Percentiles rank a stretch among this genome's conserved stretches.
Evolutionary conservation across 2,113 vertebrate genomes (phyloP).

Genomic region (Felis chaus): DNA sequence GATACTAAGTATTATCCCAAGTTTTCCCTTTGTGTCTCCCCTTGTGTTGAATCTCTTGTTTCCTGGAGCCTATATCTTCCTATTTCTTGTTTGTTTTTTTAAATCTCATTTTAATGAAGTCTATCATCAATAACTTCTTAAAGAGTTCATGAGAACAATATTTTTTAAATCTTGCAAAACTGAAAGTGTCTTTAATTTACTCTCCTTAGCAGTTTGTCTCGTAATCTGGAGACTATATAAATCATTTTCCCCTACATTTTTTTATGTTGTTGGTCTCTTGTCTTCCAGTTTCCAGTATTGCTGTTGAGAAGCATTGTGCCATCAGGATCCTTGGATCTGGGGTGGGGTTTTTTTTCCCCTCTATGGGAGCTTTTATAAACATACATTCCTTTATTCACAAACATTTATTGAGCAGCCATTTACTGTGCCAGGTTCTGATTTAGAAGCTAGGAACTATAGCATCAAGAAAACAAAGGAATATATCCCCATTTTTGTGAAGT

Average conservation of each 20-base stretch:
- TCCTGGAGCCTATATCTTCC: background rate
- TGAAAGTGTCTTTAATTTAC: background rate
- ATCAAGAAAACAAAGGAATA: background rate
- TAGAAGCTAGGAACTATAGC: background rate
- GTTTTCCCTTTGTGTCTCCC: background rate
- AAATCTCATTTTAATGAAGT: background rate
- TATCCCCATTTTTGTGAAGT: background rate
- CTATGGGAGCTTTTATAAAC: background rate
- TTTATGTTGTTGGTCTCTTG: background rate
- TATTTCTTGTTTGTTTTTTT: background rate
- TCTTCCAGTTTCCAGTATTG: background rate
- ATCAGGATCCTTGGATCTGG: background rate
- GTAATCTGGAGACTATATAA: background rate
- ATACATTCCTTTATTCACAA: background rate
- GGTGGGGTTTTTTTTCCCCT: background rate
- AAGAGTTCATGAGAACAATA: background rate
- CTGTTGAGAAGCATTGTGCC: background rate
- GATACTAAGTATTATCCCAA: background rate
- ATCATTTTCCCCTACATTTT: background rate
- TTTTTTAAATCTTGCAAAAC: conserved; percentile 24
- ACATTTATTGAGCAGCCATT: background rate
- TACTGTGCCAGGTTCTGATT: background rate
- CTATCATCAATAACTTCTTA: background rate
- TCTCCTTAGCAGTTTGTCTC: background rate
- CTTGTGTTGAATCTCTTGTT: background rate